phyloP scores from a whole-genome alignment of 2,888 invertebrate genomes.

The Panopea generosa region DNA sequence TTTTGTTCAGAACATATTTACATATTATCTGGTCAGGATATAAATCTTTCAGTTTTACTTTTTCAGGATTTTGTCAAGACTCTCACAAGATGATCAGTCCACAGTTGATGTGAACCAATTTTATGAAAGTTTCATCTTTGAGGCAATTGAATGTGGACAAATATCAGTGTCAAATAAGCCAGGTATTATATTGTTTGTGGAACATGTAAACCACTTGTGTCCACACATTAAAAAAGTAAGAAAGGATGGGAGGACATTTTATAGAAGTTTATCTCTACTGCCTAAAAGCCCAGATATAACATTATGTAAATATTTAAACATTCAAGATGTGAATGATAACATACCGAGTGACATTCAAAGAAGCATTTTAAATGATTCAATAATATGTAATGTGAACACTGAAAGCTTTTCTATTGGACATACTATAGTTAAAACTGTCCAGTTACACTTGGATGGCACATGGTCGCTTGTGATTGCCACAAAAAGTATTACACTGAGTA shows the following conservation, averaged over 20 bases:
- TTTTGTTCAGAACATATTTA: no score
- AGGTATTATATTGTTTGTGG: not conserved
- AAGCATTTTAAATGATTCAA: no score
- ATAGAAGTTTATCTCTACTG: not conserved
- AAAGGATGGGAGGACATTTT: not conserved
- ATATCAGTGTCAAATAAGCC: not conserved
- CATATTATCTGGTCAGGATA: no score
- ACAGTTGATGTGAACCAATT: no score
- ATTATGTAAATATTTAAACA: not conserved
- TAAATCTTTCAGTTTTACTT: no score
- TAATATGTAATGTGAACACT: not conserved
- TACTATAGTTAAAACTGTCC: not conserved
- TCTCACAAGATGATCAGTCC: not conserved
- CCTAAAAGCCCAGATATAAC: not conserved
- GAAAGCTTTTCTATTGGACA: not conserved
- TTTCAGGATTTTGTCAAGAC: conserved; percentile 1
- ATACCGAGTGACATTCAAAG: no score
- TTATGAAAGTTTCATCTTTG: no score
- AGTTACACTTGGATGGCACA: no score
- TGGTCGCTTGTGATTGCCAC: no score
- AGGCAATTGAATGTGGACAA: not conserved
- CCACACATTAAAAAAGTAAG: not conserved
- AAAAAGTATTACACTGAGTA: not conserved
- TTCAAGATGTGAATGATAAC: not conserved
- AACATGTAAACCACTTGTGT: not conserved